A percentile compares a stretch with the other conserved stretches of the same genome.
These are phyloP conservation scores for Heliconius ethilla DNA, from an alignment of 2,888 invertebrate genomes.

Conservation along the genomic window DNA sequence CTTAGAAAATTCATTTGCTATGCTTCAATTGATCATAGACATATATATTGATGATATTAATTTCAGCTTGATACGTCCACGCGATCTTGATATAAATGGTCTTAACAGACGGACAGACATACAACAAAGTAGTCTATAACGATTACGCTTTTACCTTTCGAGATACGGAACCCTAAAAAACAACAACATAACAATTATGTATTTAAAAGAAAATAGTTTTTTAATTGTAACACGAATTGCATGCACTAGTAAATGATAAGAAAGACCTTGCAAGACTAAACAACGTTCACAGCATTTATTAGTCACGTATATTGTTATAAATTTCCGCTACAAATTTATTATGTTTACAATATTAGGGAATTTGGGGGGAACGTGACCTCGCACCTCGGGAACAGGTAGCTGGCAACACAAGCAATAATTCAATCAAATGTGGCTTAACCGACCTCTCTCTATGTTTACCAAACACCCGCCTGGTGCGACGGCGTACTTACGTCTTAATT, in stretches of 20 bases:
- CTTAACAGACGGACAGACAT: too few relatives aligned
- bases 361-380: constrained; percentile 60
- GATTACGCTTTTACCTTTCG: too few relatives aligned
- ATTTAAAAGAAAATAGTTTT: neutral
- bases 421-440: constrained; percentile 76
- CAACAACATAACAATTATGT: neutral
- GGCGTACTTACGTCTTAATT: constrained; percentile 52
- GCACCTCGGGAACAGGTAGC: constrained; percentile 59
- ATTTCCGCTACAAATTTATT: constrained; percentile 45
- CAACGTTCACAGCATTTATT: constrained; percentile 30
- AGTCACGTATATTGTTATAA: constrained; percentile 44
- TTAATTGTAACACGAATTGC: neutral
- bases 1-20: too few relatives aligned
- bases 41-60: too few relatives aligned
- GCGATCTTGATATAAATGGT: too few relatives aligned
- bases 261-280: constrained; percentile 13
- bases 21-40: too few relatives aligned
- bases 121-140: too few relatives aligned
- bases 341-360: constrained; percentile 55
- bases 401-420: constrained; percentile 71
- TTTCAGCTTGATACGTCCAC: too few relatives aligned
- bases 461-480: constrained; percentile 64
- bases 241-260: constrained; percentile 16
- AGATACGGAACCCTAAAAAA: too few relatives aligned
- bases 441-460: constrained; percentile 68